Base-by-base conservation (phyloP, 2,797 vertebrate genomes). In the Sebastes iracundus region DNA sequence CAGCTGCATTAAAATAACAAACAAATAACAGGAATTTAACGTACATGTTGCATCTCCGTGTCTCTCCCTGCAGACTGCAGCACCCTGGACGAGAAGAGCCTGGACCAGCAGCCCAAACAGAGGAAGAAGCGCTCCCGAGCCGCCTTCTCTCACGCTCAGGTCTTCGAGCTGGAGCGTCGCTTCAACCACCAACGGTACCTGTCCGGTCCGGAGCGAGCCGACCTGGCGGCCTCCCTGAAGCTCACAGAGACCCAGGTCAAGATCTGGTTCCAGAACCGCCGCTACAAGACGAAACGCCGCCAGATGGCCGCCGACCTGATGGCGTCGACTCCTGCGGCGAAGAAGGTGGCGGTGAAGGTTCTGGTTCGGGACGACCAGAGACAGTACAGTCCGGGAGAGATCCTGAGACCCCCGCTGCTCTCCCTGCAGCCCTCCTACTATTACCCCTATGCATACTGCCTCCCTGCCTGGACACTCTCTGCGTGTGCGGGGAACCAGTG, bases 251-350 rank as follows among this genome's bases (percentile, higher is more conserved):
- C 98, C 7, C 98, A 99, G 93, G 98, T 98, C 91, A 99, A 99
- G 94, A 99, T 99, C 92, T 99, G 98, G 98, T 99, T 99, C 95
- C 98, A 99, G 95, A 99, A 99, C 95, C 98, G 99, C 32, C 96
- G 99, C 62, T 99, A 99, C 94, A 99, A 99, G 94, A 99, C 98
- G 88, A 99, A 99, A 90, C 95, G 99, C 75, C 96, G 98, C 78
- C 99, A 99, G 92, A 97, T 99, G 97, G 98, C 98, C 4, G 97
- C 98, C 0, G 98, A 98, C 77, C 93, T 99, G 38, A 95, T 99
- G 92, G 97, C 97, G 2, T 97, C 98, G 0, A 98, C 97, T 5
- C 97, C 98, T 2, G 96, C 98, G 1, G 99, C 98, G 83, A 99
- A 98, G 95, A 99, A 99, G 81, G 99, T 99, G 91, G 99, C 99